Evolutionary conservation across 2,888 invertebrate genomes (phyloP).

Genomic region (Dynastes grantii): DNA sequence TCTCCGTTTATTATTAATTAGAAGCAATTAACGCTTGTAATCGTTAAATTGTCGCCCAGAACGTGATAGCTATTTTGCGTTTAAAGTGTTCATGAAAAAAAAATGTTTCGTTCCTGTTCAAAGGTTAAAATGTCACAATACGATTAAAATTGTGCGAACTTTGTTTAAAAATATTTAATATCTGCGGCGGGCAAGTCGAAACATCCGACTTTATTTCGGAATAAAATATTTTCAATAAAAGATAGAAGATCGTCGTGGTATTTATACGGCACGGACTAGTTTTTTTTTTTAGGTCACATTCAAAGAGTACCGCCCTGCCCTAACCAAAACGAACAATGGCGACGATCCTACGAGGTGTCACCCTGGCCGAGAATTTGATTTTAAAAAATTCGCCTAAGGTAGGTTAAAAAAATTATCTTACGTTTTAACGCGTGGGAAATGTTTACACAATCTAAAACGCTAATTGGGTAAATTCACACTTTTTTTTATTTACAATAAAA

Average conservation of each 20-base stretch:
- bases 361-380: slow-evolving; percentile 80
- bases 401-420: slow-evolving; percentile 61
- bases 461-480: slow-evolving; percentile 2
- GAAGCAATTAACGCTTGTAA: background rate
- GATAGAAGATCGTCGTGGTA: background rate
- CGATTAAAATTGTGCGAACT: slow-evolving; percentile 3
- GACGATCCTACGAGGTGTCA: slow-evolving; percentile 82
- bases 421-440: background rate
- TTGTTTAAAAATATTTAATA: slow-evolving; percentile 18
- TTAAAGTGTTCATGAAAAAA: background rate
- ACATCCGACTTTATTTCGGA: background rate
- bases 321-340: slow-evolving; percentile 74
- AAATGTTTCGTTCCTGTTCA: background rate
- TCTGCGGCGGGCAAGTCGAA: too few relatives aligned
- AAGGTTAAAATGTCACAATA: slow-evolving; percentile 19
- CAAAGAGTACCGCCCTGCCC: slow-evolving; percentile 37
- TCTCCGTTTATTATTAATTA: background rate
- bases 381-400: slow-evolving; percentile 84
- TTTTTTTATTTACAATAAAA: background rate
- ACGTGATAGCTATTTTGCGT: too few relatives aligned
- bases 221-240: too few relatives aligned
- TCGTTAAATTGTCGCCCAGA: background rate
- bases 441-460: slow-evolving; percentile 10
- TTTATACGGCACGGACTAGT: background rate
- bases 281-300: slow-evolving; percentile 44